These are phyloP conservation scores for Magallana nippona DNA, from an alignment of 2,888 invertebrate genomes.

Conservation along the genomic window DNA sequence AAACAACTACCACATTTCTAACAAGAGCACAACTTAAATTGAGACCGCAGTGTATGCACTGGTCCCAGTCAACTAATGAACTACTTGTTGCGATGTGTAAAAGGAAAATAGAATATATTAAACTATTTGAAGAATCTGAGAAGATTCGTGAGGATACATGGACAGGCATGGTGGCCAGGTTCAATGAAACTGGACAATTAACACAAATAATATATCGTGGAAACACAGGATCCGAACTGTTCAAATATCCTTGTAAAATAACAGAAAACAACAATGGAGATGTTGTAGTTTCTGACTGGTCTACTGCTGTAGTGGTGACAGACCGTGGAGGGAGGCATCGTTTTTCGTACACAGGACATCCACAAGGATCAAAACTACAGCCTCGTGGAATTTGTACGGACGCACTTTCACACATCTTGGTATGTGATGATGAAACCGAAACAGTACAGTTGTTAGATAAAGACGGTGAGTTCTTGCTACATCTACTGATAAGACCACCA, in stretches of 20 bases:
- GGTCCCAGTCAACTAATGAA: too few relatives aligned
- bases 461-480: too few relatives aligned
- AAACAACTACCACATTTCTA: too few relatives aligned
- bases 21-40: too few relatives aligned
- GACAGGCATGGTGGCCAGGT: neutral
- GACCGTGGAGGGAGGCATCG: neutral
- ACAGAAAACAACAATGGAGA: neutral
- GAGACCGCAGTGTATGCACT: too few relatives aligned
- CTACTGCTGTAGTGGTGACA: neutral
- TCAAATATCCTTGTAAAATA: neutral
- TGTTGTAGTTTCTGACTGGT: neutral
- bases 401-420: too few relatives aligned
- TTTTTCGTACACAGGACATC: slow-evolving; percentile 3
- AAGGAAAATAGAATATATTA: accelerated
- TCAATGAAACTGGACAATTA: neutral
- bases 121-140: neutral
- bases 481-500: neutral
- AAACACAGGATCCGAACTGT: neutral
- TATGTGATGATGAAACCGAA: too few relatives aligned
- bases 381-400: too few relatives aligned
- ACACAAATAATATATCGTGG: neutral
- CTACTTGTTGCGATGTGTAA: neutral
- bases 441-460: too few relatives aligned
- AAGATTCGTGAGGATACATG: neutral
- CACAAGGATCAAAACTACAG: neutral